Conservation (phyloP, 2,797 vertebrate genomes). For the Ciconia nigra region DNA sequence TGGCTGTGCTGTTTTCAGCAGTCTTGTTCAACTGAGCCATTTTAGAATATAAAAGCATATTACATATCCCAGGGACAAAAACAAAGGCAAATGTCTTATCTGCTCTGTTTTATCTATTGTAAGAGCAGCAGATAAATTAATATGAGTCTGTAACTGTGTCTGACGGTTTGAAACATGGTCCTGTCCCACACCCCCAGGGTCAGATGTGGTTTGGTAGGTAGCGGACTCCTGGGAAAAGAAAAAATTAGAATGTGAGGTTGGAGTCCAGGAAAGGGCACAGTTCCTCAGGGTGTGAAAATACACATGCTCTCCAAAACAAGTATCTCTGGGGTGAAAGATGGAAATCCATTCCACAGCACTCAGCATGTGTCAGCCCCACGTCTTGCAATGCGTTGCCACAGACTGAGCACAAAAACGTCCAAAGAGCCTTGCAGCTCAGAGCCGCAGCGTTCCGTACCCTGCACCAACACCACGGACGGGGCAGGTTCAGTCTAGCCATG, state of each 20-base stretch:
- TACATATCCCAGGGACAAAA: background rate
- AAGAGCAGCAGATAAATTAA: background rate
- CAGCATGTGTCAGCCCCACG: accelerated
- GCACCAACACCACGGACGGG: accelerated
- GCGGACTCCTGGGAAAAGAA: background rate
- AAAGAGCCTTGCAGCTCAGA: background rate
- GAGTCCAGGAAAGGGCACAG: background rate
- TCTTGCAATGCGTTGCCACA: background rate
- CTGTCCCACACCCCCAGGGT: background rate
- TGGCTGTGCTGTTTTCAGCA: constrained; percentile 43
- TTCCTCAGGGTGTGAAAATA: background rate
- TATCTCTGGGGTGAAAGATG: background rate
- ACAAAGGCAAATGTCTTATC: background rate
- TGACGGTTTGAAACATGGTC: background rate
- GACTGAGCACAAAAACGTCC: accelerated
- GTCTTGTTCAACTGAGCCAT: background rate
- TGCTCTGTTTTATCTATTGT: background rate
- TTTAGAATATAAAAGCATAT: constrained; percentile 3
- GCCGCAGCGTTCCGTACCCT: background rate
- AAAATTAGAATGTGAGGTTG: background rate
- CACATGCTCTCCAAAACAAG: background rate
- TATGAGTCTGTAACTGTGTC: background rate
- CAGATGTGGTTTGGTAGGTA: background rate
- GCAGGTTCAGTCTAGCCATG: accelerated
- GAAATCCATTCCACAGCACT: background rate